Conservation (phyloP, 2,888 invertebrate species). For the Callyntrura sp. region DNA sequence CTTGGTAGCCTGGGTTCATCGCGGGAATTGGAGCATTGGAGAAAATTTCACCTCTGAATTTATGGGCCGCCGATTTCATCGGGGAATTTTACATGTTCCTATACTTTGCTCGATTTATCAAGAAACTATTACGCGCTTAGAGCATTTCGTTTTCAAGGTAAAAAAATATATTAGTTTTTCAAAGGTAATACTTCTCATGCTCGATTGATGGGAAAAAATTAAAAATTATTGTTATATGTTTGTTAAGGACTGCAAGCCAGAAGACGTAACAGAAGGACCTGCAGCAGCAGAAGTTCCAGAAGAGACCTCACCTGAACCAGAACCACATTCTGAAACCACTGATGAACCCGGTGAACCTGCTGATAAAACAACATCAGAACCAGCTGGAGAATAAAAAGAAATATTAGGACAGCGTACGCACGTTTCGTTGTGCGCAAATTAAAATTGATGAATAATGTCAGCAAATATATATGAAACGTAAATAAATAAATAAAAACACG, state of each 20-base stretch:
- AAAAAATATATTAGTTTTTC: background rate
- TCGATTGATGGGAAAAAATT: no score
- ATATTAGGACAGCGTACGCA: no score
- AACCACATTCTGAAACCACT: background rate
- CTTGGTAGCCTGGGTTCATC: conserved; percentile 1
- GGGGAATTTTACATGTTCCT: conserved; percentile 52
- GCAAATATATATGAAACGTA: no score
- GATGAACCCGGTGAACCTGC: no score
- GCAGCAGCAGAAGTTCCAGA: background rate
- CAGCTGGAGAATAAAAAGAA: no score
- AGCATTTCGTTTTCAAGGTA: conserved; percentile 20
- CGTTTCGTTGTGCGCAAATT: no score
- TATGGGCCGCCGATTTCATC: conserved; percentile 52
- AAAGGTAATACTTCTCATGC: no score
- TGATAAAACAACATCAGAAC: no score
- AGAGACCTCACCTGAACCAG: conserved; percentile 32
- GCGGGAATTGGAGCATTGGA: background rate
- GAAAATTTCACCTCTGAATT: conserved; percentile 49
- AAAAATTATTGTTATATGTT: no score
- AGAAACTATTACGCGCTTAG: conserved; percentile 17
- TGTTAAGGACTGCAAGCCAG: conserved; percentile 21
- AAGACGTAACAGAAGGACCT: conserved; percentile 32
- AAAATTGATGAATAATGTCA: no score
- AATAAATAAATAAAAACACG: conserved; percentile 41
- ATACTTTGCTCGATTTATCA: conserved; percentile 42